phyloP scores from a whole-genome alignment of 2,888 invertebrate species.

The Arrhopalites spinosus region DNA sequence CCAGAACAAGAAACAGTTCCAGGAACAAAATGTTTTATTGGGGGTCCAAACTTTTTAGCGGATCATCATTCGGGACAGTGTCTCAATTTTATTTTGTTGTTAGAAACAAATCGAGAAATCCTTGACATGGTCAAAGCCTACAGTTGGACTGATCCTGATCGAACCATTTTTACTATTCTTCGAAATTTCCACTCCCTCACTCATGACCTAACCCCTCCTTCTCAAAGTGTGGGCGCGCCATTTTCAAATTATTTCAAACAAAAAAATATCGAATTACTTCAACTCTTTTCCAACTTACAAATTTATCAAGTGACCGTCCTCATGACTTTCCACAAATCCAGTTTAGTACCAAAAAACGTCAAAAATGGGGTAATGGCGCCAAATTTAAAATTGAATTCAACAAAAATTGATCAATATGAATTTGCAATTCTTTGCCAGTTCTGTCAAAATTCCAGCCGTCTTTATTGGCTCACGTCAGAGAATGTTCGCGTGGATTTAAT shows the following conservation, averaged over 20 bases:
- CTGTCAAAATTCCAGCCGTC: background rate
- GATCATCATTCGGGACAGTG: background rate
- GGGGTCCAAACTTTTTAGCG: background rate
- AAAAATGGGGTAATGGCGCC: background rate
- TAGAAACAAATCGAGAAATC: background rate
- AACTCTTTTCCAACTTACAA: too few relatives aligned
- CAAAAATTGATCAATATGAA: background rate
- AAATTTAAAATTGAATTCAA: background rate
- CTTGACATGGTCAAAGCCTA: background rate
- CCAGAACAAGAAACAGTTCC: too few relatives aligned
- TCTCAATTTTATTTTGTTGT: constrained; percentile 9
- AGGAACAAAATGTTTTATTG: too few relatives aligned
- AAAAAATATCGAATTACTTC: too few relatives aligned
- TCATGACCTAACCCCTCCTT: background rate
- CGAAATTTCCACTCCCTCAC: background rate
- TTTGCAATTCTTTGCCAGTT: constrained; percentile 19
- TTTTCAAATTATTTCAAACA: background rate
- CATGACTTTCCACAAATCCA: too few relatives aligned
- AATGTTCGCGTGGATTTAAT: background rate
- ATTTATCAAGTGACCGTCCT: too few relatives aligned
- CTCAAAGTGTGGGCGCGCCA: background rate
- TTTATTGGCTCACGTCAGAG: background rate
- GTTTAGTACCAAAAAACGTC: background rate
- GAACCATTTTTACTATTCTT: background rate
- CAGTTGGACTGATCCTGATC: background rate